Percentiles rank a stretch among this genome's conserved stretches.
Evolutionary conservation across 2,888 invertebrate species (phyloP).

Genomic region (Dicroscelio sp.): DNA sequence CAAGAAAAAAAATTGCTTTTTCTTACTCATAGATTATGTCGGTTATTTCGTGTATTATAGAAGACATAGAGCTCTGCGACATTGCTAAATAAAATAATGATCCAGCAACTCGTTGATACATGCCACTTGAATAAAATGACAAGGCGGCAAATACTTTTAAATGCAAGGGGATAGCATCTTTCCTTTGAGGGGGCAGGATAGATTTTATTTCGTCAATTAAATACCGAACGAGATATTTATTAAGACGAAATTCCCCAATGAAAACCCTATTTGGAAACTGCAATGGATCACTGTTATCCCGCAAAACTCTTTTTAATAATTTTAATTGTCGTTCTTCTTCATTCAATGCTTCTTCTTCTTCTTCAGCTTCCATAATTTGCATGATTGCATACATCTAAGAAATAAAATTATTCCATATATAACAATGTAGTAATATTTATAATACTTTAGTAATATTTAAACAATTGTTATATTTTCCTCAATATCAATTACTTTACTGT

Average conservation of each 20-base stretch:
- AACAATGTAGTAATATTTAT: too few species aligned
- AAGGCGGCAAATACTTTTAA: conserved; percentile 1
- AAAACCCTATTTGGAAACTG: conserved; percentile 12
- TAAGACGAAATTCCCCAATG: background rate
- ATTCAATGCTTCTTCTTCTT: background rate
- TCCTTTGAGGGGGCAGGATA: background rate
- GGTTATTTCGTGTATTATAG: conserved; percentile 1
- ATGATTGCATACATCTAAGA: too few species aligned
- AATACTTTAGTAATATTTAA: too few species aligned
- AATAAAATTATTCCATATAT: too few species aligned
- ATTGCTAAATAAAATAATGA: conserved; percentile 18
- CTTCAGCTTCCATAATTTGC: too few species aligned
- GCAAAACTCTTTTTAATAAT: background rate
- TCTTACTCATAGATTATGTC: background rate
- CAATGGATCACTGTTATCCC: background rate
- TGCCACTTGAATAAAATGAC: conserved; percentile 24
- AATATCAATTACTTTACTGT: too few species aligned
- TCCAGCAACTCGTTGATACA: conserved; percentile 21
- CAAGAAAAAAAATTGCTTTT: background rate
- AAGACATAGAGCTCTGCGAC: background rate
- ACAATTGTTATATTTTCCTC: too few species aligned
- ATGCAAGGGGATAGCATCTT: background rate
- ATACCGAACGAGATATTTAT: conserved; percentile 9
- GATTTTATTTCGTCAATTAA: conserved; percentile 7
- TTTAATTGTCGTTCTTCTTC: background rate